Conservation (phyloP, 2,113 vertebrate species). For the Plectropomus leopardus region DNA sequence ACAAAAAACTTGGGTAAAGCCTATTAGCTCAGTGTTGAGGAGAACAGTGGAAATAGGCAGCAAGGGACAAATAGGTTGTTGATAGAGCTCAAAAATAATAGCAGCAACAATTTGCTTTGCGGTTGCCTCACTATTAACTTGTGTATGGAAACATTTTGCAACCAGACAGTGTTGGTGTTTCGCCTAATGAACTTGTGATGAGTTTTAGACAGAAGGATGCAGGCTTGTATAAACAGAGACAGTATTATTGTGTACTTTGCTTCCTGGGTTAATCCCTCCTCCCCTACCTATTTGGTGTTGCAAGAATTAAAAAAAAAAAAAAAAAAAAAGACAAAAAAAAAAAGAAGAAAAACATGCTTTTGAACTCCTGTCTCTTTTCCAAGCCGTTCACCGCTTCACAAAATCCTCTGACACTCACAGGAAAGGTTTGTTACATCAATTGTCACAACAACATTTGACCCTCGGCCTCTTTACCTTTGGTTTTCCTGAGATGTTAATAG, state of each 20-base stretch:
- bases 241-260: slow-evolving; percentile 46
- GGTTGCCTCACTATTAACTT: slow-evolving; percentile 40
- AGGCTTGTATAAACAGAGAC: slow-evolving; percentile 56
- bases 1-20: slow-evolving; percentile 30
- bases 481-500: slow-evolving; percentile 30
- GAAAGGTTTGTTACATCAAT: slow-evolving; percentile 52
- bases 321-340: too few relatives aligned
- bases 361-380: slow-evolving; percentile 18
- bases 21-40: slow-evolving; percentile 44
- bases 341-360: too few relatives aligned
- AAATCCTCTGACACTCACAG: slow-evolving; percentile 43
- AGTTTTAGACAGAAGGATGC: slow-evolving; percentile 52
- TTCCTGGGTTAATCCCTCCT: slow-evolving; percentile 28
- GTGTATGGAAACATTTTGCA: slow-evolving; percentile 40
- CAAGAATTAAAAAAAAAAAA: too few relatives aligned
- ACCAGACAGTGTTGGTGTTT: slow-evolving; percentile 24
- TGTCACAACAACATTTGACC: slow-evolving; percentile 60
- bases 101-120: slow-evolving; percentile 51
- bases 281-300: slow-evolving; percentile 25
- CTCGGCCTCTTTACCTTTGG: slow-evolving; percentile 19
- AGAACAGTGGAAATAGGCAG: slow-evolving; percentile 22
- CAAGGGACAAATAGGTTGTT: slow-evolving; percentile 67
- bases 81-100: slow-evolving; percentile 63
- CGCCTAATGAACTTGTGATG: slow-evolving; percentile 72
- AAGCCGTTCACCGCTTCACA: not conserved